phyloP scores from a whole-genome alignment of 1,140 invertebrate genomes.

The Cotesia chilonis region DNA sequence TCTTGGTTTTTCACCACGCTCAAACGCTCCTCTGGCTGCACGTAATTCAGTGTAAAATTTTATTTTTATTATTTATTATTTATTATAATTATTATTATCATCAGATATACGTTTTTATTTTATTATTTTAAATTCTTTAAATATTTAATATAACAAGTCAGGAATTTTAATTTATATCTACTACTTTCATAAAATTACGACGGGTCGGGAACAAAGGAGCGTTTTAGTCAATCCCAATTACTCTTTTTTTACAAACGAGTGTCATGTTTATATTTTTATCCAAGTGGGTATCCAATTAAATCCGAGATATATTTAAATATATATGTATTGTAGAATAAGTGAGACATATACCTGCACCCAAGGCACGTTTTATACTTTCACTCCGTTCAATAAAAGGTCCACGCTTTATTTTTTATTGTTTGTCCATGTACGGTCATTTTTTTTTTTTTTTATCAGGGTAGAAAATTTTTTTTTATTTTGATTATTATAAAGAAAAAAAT shows the following conservation, averaged over 20 bases:
- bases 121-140: too few relatives aligned
- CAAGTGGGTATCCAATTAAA: slow-evolving; percentile 48
- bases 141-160: too few relatives aligned
- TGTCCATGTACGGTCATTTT: background rate
- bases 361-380: slow-evolving; percentile 66
- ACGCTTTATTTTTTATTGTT: slow-evolving; percentile 43
- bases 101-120: too few relatives aligned
- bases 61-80: too few relatives aligned
- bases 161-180: slow-evolving; percentile 19
- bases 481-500: background rate
- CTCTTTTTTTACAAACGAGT: slow-evolving; percentile 5
- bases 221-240: slow-evolving; percentile 5
- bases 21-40: background rate
- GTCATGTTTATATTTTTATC: slow-evolving; percentile 12
- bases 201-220: background rate
- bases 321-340: slow-evolving; percentile 28
- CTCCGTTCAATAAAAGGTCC: slow-evolving; percentile 58
- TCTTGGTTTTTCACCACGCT: slow-evolving; percentile 2
- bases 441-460: background rate
- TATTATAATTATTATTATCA: too few relatives aligned
- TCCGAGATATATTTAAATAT: slow-evolving; percentile 6
- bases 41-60: too few relatives aligned
- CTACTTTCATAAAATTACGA: slow-evolving; percentile 19
- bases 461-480: background rate
- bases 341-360: slow-evolving; percentile 57